Evolutionary conservation across 2,888 invertebrate genomes (phyloP), one percentile per base, ranked within the genome.

Genomic region (Agriopis marginaria): DNA sequence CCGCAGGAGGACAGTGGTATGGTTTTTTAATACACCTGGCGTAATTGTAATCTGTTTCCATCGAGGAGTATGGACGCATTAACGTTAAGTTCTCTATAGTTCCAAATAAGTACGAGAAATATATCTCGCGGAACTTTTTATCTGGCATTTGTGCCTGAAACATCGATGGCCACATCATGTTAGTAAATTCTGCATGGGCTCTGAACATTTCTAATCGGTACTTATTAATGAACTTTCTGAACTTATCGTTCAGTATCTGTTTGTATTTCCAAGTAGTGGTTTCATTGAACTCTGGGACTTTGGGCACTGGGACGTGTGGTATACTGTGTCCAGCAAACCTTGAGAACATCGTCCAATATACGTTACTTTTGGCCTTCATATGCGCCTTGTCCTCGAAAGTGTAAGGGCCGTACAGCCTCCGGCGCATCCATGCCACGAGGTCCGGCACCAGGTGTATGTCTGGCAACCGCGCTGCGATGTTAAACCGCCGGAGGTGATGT

Each of bases 361-460:
- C 64, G 9, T 74, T 77, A 56, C 91, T 91, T 73, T 84, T 83
- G 0, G 75, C 75, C 56, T 88, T 50, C 73, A 86, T 78, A 42
- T 80, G 74, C 14, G 70, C 69, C 70, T 82, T 91, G 51, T 87
- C 79, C 2, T 44, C 12, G 1, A 39, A 47, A 7, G 82, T 81
- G 45, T 79, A 75, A 0, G 89, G 88, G 0, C 93, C 93, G 62
- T 86, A 77, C 9, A 93, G 84, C 14, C 93, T 86, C 6, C 75
- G 72, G 11, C 92, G 87, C 93, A 93, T 93, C 93, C 93, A 93
- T 78, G 90, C 92, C 45, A 82, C 84, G 7, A 93, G 82, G 68
- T 92, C 92, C 8, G 93, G 92, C 2, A 85, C 89, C 40, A 88
- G 76, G 67, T 93, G 88, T 17, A 90, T 73, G 54, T 93, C 92